Evolutionary conservation across 2,888 invertebrate genomes (phyloP).

Genomic region (Chalcosyrphus nemorum): DNA sequence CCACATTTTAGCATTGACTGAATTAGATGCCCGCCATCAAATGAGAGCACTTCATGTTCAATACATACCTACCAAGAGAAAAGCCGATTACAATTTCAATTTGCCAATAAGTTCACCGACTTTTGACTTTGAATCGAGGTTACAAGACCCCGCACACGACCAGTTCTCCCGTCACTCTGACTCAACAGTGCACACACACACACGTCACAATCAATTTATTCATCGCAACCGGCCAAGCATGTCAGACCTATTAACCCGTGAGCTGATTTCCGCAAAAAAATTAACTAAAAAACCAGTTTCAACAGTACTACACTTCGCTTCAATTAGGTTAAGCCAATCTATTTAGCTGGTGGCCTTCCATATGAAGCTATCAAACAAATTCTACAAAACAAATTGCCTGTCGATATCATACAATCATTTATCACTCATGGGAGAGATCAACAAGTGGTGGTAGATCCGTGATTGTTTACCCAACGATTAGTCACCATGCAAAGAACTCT

Average conservation of each 20-base stretch:
- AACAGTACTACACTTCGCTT: background rate
- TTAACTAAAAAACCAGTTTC: background rate
- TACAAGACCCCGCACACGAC: background rate
- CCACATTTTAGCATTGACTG: no score
- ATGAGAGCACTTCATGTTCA: no score
- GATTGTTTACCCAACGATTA: constrained; percentile 32
- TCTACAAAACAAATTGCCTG: background rate
- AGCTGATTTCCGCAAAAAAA: background rate
- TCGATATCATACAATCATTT: constrained; percentile 1
- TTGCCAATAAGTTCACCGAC: background rate
- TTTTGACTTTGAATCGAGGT: background rate
- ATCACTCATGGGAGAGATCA: constrained; percentile 3
- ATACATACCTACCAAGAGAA: no score
- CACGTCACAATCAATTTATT: constrained; percentile 8
- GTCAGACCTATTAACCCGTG: background rate
- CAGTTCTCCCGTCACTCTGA: background rate
- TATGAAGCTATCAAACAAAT: background rate
- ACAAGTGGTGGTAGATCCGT: constrained; percentile 22
- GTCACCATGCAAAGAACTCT: constrained; percentile 23
- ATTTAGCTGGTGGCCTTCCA: background rate
- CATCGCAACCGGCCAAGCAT: background rate
- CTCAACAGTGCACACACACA: background rate
- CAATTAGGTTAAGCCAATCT: background rate
- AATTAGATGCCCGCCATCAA: no score
- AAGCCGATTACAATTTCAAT: no score